Base-by-base conservation (phyloP, 2,113 vertebrate genomes). In the Centrocercus urophasianus region DNA sequence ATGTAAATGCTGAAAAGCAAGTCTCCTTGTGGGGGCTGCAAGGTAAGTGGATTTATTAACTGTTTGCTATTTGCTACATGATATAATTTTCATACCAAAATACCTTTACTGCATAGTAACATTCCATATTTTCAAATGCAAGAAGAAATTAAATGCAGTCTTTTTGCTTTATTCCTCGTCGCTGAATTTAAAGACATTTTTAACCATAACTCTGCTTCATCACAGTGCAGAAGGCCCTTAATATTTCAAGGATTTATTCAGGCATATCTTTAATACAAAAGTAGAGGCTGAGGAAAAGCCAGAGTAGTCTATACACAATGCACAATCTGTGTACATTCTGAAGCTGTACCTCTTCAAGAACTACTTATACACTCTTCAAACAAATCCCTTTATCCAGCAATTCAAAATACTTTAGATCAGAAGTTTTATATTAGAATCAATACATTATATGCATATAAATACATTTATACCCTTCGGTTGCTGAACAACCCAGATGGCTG, bases 171-270 rank as follows among this genome's bases (percentile, higher is more conserved):
- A 82, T 74, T 89, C 59, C 86, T 83, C 65, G 84, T 93, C 71
- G 77, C 65, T 92, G 84, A 93, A 93, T 91, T 96, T 91, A 92
- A 95, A 95, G 92, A 95, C 75, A 65, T 81, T 84, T 91, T 94
- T 89, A 95, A 96, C 93, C 73, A 83, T 86, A 95, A 95, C 89
- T 97, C 96, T 95, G 88, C 92, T 96, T 95, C 88, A 96, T 96
- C 97, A 97, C 95, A 97, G 95, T 97, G 96, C 94, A 95, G 96
- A 95, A 96, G 96, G 96, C 95, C 93, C 93, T 94, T 96, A 95
- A 59, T 81, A 96, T 77, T 95, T 95, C 84, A 94, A 96, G 85
- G 94, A 95, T 96, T 97, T 95, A 95, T 88, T 97, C 93, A 96
- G 93, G 91, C 86, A 47, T 96, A 80, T 86, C 72, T 96, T 89